Percentiles rank a stretch among this genome's conserved stretches.
These are phyloP conservation scores for Parazoanthus swiftii DNA, from an alignment of 92 coral and sea anemone species.

Conservation along the genomic window DNA sequence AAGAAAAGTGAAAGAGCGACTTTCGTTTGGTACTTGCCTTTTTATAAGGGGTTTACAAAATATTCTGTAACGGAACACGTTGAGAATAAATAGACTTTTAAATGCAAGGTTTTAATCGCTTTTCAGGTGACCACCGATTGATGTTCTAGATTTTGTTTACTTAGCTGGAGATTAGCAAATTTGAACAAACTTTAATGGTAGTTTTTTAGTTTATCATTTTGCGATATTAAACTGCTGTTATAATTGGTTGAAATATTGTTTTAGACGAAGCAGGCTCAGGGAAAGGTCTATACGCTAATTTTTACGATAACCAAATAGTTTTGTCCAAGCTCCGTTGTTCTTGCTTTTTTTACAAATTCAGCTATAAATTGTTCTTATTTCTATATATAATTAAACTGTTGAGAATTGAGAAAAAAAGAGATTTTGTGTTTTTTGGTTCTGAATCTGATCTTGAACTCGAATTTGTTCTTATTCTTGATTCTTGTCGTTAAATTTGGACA, in stretches of 20 bases:
- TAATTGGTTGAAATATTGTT: background rate
- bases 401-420: background rate
- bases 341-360: too few relatives aligned
- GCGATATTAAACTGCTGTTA: background rate
- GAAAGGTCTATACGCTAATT: background rate
- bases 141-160: slow-evolving; percentile 10
- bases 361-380: background rate
- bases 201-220: too few relatives aligned
- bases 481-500: background rate
- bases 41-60: background rate
- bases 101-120: background rate
- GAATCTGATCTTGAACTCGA: too few relatives aligned
- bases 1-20: background rate
- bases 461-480: too few relatives aligned
- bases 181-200: background rate
- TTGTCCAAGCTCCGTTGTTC: background rate
- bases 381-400: too few relatives aligned
- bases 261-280: background rate
- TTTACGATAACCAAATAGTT: background rate
- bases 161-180: slow-evolving; percentile 2
- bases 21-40: background rate
- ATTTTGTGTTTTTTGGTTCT: too few relatives aligned
- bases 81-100: background rate
- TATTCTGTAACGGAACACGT: background rate
- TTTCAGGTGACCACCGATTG: background rate